Evolutionary conservation across 2,797 vertebrate species (phyloP).

Genomic region (Anomalospiza imberbis): DNA sequence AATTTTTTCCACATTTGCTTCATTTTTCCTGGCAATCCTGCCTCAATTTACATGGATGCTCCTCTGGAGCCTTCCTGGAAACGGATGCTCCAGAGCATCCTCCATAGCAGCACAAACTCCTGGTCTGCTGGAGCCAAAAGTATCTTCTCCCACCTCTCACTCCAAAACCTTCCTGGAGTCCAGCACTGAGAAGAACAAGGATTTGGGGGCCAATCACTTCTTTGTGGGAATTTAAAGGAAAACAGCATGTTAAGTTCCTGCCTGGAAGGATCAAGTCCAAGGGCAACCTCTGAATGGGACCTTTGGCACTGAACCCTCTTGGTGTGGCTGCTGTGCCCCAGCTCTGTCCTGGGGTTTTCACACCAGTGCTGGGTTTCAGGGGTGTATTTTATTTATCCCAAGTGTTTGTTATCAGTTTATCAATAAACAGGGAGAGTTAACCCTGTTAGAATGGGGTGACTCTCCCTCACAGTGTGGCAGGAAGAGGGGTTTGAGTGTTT

Average conservation of each 20-base stretch:
- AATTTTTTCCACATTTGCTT: not conserved
- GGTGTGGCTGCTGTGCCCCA: not conserved
- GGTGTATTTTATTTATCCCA: not conserved
- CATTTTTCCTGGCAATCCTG: not conserved
- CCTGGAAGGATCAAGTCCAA: not conserved
- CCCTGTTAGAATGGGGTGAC: not conserved
- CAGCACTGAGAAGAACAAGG: not conserved
- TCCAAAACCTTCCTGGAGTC: not conserved
- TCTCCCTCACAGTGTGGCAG: not conserved
- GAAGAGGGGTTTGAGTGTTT: not conserved
- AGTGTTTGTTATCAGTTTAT: not conserved
- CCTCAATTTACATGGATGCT: not conserved
- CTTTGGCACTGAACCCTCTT: not conserved
- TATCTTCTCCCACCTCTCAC: not conserved
- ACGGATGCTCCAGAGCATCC: not conserved
- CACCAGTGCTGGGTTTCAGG: not conserved
- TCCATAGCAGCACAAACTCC: not conserved
- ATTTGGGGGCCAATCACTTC: not conserved
- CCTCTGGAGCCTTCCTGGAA: not conserved
- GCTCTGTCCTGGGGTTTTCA: not conserved
- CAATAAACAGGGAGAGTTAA: not conserved
- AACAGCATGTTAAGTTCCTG: not conserved
- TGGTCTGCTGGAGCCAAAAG: not conserved
- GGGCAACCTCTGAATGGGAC: not conserved
- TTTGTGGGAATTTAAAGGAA: slow-evolving; percentile 20